Conservation (phyloP, 2,797 vertebrate species). For the Mareca strepera region DNA sequence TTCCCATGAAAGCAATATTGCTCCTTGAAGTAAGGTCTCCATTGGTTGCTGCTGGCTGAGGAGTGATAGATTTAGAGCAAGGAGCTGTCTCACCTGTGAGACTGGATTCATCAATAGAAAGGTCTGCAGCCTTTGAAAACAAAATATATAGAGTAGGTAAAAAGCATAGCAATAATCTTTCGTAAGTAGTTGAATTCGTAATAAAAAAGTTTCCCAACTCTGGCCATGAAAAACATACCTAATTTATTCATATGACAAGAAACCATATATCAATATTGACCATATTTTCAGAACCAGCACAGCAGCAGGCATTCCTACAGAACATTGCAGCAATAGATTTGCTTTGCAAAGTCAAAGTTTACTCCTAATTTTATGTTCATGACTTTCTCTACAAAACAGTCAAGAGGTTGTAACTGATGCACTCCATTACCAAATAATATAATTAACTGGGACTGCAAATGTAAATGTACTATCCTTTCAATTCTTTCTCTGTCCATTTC, state of each 20-base stretch:
- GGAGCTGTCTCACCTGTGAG: conserved; percentile 95
- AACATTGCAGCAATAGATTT: neutral
- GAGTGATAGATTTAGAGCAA: conserved; percentile 87
- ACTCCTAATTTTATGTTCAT: neutral
- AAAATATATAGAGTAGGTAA: neutral
- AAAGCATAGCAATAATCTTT: neutral
- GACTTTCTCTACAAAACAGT: neutral
- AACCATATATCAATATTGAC: neutral
- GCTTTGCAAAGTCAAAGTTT: neutral
- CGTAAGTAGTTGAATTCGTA: neutral
- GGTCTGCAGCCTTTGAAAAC: conserved; percentile 85
- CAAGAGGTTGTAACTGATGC: neutral
- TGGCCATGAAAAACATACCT: neutral
- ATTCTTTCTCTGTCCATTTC: neutral
- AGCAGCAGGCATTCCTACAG: neutral
- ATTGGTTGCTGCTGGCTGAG: conserved; percentile 84
- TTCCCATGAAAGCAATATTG: conserved; percentile 98
- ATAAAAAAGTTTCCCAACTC: neutral
- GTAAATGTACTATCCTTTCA: neutral
- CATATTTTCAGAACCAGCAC: neutral
- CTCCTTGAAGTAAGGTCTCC: conserved; percentile 92
- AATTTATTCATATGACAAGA: neutral
- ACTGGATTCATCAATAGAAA: conserved; percentile 94
- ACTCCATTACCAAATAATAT: neutral
- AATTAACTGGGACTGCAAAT: neutral